Evolutionary conservation across 2,797 vertebrate genomes (phyloP).

Genomic region (Leuciscus waleckii): DNA sequence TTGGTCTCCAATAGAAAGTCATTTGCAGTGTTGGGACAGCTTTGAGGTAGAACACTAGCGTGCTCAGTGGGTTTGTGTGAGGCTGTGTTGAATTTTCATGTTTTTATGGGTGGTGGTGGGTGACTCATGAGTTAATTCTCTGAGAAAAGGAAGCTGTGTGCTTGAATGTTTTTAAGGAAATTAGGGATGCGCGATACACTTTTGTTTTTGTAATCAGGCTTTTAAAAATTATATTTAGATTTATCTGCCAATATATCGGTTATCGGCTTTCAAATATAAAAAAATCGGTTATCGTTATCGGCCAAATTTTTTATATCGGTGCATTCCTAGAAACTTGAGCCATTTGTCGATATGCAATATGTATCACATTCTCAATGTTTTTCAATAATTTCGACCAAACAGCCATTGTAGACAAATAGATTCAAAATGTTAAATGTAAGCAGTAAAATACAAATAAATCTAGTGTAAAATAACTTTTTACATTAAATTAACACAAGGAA

Average conservation of each 20-base stretch:
- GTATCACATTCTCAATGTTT: no score
- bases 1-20: background rate
- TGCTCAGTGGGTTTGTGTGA: background rate
- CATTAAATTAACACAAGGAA: background rate
- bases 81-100: background rate
- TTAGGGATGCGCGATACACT: no score
- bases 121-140: slow-evolving; percentile 26
- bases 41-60: background rate
- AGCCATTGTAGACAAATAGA: background rate
- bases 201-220: no score
- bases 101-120: background rate
- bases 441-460: background rate
- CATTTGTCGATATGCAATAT: background rate
- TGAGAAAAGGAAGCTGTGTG: slow-evolving; percentile 6
- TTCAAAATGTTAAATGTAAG: background rate
- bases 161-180: background rate
- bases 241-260: no score
- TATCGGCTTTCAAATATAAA: no score
- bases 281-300: no score
- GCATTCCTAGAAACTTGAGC: no score
- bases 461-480: background rate
- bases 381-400: background rate
- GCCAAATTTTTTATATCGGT: no score
- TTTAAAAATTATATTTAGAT: no score
- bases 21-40: background rate